These are phyloP conservation scores for Catharus bicknelli DNA, from an alignment of 2,113 vertebrate species.

Conservation along the genomic window DNA sequence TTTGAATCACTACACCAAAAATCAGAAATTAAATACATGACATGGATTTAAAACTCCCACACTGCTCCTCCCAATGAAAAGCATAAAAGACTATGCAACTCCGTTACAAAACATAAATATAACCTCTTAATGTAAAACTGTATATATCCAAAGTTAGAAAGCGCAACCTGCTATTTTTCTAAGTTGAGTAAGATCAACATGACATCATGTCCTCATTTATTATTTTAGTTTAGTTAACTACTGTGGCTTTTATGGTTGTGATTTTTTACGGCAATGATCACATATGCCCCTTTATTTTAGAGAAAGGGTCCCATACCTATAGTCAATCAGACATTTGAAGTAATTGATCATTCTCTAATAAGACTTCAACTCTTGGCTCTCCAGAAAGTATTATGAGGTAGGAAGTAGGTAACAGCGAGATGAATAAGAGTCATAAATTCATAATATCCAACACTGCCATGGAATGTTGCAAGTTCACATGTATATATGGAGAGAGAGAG, in stretches of 20 bases:
- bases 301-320: background rate
- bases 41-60: background rate
- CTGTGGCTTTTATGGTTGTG: background rate
- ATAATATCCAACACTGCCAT: background rate
- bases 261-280: background rate
- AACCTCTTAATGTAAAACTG: background rate
- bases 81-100: background rate
- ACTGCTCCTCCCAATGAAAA: background rate
- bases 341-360: background rate
- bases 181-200: background rate
- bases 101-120: background rate
- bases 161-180: background rate
- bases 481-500: background rate
- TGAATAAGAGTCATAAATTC: background rate
- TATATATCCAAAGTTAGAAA: background rate
- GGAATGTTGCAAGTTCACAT: background rate
- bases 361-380: background rate
- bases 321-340: background rate
- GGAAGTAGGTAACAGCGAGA: background rate
- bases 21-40: background rate
- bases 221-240: background rate
- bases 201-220: rapidly evolving
- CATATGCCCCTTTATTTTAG: background rate
- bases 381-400: background rate
- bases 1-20: background rate